A percentile compares a stretch with the other conserved stretches of the same genome.
Evolutionary conservation across 2,888 invertebrate species (phyloP).

Genomic region (Anoncus sp.): DNA sequence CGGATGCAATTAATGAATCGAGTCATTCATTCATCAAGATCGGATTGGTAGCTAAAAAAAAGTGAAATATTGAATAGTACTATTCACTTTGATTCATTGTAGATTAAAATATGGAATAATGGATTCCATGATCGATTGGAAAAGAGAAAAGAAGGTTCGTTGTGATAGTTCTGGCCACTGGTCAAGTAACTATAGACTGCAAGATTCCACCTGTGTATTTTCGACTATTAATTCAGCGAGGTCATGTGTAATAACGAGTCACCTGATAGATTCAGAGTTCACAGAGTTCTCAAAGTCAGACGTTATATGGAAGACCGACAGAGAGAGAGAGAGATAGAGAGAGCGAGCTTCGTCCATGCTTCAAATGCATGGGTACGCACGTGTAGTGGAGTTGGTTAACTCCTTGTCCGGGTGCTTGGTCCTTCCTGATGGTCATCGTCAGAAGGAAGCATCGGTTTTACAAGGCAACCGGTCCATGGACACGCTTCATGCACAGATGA

Average conservation of each 20-base stretch:
- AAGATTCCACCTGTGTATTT: background rate
- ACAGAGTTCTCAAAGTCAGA: conserved; percentile 4
- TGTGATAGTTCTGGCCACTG: too few species aligned
- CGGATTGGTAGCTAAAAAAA: too few species aligned
- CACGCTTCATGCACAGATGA: conserved; percentile 51
- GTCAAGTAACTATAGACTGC: too few species aligned
- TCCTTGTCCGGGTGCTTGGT: conserved; percentile 70
- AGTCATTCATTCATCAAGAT: too few species aligned
- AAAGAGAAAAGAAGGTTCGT: background rate
- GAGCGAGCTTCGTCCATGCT: conserved; percentile 65
- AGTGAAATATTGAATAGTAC: too few species aligned
- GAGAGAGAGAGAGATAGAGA: background rate
- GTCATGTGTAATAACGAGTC: conserved; percentile 37
- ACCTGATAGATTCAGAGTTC: conserved; percentile 45
- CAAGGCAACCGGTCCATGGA: conserved; percentile 39
- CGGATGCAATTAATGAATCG: too few species aligned
- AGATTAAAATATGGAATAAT: background rate
- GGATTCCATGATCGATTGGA: background rate
- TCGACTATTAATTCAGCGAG: conserved; percentile 11
- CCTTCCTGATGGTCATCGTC: conserved; percentile 49
- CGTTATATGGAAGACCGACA: background rate
- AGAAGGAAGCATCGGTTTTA: conserved; percentile 47
- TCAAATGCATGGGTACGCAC: conserved; percentile 74
- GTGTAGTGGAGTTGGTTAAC: conserved; percentile 72
- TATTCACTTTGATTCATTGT: background rate